These are phyloP conservation scores for Eubasilissa regina DNA, from an alignment of 1,140 invertebrate genomes.

Conservation along the genomic window DNA sequence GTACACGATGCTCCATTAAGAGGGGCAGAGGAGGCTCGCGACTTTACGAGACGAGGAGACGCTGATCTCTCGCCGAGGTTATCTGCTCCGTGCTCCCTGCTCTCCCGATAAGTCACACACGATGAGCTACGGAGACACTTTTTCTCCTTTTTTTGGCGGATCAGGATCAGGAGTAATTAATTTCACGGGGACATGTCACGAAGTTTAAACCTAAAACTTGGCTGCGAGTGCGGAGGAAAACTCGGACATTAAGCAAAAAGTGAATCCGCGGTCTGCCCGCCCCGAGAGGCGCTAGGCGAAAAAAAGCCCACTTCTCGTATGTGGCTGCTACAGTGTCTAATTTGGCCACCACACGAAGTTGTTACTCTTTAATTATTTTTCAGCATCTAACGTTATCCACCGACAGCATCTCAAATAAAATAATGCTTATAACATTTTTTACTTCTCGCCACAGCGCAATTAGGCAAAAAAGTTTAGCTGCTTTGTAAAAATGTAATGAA, in stretches of 20 bases:
- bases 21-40: background rate
- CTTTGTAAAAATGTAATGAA: too few relatives aligned
- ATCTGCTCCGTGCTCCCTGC: constrained; percentile 5
- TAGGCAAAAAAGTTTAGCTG: background rate
- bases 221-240: too few relatives aligned
- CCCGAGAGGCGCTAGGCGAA: background rate
- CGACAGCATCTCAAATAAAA: background rate
- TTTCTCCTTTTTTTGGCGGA: constrained; percentile 4
- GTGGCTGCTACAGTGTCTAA: background rate
- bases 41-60: background rate
- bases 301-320: background rate
- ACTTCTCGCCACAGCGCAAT: constrained; percentile 3
- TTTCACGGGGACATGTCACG: constrained; percentile 24
- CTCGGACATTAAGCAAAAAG: too few relatives aligned
- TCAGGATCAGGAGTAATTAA: constrained; percentile 15
- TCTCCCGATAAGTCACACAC: constrained; percentile 26
- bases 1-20: background rate
- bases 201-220: too few relatives aligned
- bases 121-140: constrained; percentile 8
- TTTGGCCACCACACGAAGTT: constrained; percentile 30
- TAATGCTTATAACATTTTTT: constrained; percentile 1
- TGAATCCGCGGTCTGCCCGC: too few relatives aligned
- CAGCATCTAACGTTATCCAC: background rate
- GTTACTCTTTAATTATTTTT: constrained; percentile 38
- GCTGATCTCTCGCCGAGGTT: constrained; percentile 12